Evolutionary conservation across 2,888 invertebrate genomes (phyloP), one percentile per base, ranked within the genome.

Genomic region (Eilema griseolum): DNA sequence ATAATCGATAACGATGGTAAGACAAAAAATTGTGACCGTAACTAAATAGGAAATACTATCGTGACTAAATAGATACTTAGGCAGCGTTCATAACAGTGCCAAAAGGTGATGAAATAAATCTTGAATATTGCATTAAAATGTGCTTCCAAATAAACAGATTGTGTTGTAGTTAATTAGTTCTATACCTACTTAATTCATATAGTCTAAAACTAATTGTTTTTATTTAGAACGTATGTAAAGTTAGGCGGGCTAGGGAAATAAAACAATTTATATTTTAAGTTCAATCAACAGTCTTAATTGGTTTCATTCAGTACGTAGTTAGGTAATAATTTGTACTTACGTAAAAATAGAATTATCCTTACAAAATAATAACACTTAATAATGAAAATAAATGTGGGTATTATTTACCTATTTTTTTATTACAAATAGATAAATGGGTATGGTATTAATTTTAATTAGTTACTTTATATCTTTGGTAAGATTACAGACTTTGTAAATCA

Each of bases 1-100:
- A 52, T 52, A 52, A 52, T 52, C 52, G 52, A n/a, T 52, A 52
- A 52, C 52, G 52, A 52, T n/a, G 52, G n/a, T 52, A n/a, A n/a
- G 52, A 52, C 52, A n/a, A 52, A 52, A n/a, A 52, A 52, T 52
- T 52, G 52, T 52, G 52, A 52, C 52, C 52, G 52, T 52, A 52
- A 52, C 52, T 52, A 52, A 52, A 52, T 52, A 52, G 52, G n/a
- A 52, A 52, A 52, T 52, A 52, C 52, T 52, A 52, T 52, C 52
- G 52, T 52, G 52, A 52, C n/a, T 52, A 52, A 52, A 52, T 52
- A 52, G 52, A 52, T 52, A 52, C 52, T 52, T 52, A 52, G 52
- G 52, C 52, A 52, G 52, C 10, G 52, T 52, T 52, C 52, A 52
- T 52, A 52, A 52, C 52, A 52, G 10, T 52, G 52, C 52, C 52